Base-by-base conservation (phyloP, 2,797 vertebrate genomes). In the Lacerta agilis region DNA sequence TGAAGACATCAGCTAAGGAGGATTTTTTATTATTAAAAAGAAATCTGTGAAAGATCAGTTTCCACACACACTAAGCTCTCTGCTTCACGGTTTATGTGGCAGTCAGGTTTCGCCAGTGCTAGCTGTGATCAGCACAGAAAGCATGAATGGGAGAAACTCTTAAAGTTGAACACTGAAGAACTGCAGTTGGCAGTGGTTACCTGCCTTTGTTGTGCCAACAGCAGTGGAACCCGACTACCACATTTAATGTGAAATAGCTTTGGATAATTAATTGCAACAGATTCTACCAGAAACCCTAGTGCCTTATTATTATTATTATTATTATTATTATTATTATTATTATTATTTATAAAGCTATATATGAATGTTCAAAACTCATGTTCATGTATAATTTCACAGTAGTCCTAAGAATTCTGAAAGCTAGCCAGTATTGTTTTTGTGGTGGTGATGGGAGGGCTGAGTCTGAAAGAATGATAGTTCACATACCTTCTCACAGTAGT, bases 1-100 rank as follows among this genome's bases (percentile, higher is more conserved):
- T 94, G 91, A 90, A 92, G 94, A 95, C 91, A 96, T 67, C 88
- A 83, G 92, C 83, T 80, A 93, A 94, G 82, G 87, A 91, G 89
- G 55, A 41, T 49, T 80, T 64, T 75, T 38, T 36, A 23, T 58
- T 55, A 45, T 27, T 61, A 83, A 92, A 93, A 89, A 86, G 23
- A 78, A 89, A 92, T 95, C 94, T 96, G 93, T 89, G 38, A 95
- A 96, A 96, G 95, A 95, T 95, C 94, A 89, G 2, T 88, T 85
- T 93, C 92, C 87, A 87, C 84, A 89, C 83, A 58, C 76, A 76
- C 0, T 0, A 45, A 92, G 66, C 86, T 72, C 87, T 49, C 88
- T 93, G 79, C 87, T 66, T 85, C 1, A 43, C 15, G 33, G 49
- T 41, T 69, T 80, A 29, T 15, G 49, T 13, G 27, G 25, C 67